phyloP scores from a whole-genome alignment of 2,797 vertebrate genomes.

The Enteromius trimaculatus region DNA sequence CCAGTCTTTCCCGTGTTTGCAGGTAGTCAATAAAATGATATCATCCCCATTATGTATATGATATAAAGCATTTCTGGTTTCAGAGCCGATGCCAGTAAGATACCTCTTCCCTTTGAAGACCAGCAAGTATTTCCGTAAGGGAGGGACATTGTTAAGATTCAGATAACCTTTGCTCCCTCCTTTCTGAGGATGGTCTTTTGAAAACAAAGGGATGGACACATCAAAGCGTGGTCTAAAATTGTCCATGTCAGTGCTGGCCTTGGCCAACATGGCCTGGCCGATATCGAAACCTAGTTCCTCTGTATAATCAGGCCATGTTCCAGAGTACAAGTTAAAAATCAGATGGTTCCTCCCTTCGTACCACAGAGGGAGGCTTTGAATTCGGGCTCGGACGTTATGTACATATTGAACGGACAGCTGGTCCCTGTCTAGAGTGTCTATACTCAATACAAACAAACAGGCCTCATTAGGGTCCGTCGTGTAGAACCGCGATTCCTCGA shows the following conservation, averaged over 20 bases:
- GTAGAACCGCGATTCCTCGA: slow-evolving; percentile 80
- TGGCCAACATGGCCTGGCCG: slow-evolving; percentile 83
- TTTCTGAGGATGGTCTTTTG: slow-evolving; percentile 81
- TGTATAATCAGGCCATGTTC: slow-evolving; percentile 84
- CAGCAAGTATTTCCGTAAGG: slow-evolving; percentile 80
- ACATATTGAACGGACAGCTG: slow-evolving; percentile 80
- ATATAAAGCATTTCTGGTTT: slow-evolving; percentile 85
- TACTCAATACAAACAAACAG: slow-evolving; percentile 79
- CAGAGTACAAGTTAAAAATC: slow-evolving; percentile 84
- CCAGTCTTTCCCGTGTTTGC: slow-evolving; percentile 86
- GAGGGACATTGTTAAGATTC: slow-evolving; percentile 72
- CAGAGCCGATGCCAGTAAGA: slow-evolving; percentile 83
- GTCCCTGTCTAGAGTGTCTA: slow-evolving; percentile 83
- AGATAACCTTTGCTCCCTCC: slow-evolving; percentile 72
- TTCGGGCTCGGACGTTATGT: slow-evolving; percentile 74
- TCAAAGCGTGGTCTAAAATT: slow-evolving; percentile 82
- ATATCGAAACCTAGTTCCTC: slow-evolving; percentile 83
- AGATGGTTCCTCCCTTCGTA: slow-evolving; percentile 83
- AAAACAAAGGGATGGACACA: slow-evolving; percentile 83
- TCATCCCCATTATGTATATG: slow-evolving; percentile 83
- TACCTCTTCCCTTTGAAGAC: slow-evolving; percentile 87
- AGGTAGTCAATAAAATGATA: slow-evolving; percentile 82
- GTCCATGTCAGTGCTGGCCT: slow-evolving; percentile 79
- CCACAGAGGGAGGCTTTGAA: slow-evolving; percentile 81
- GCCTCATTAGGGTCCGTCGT: slow-evolving; percentile 76